A percentile compares a stretch with the other conserved stretches of the same genome.
These are phyloP conservation scores for Spinibarbus caldwelli DNA, from an alignment of 2,797 vertebrate species.

Conservation along the genomic window DNA sequence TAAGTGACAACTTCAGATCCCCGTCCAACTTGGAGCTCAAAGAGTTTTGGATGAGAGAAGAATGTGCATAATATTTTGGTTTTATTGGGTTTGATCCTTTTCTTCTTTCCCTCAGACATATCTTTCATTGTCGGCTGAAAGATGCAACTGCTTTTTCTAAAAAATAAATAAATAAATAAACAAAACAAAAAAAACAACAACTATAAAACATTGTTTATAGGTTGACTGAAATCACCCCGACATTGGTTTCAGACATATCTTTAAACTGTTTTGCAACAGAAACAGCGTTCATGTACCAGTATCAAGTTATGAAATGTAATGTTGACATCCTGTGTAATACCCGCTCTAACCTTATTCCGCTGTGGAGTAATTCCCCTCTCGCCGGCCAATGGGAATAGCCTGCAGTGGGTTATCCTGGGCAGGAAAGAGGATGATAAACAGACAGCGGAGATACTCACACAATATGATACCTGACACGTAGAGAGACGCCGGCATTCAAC, in stretches of 20 bases:
- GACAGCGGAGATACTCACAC: slow-evolving; percentile 14
- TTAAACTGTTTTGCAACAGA: not conserved
- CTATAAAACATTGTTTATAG: not conserved
- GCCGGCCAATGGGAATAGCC: slow-evolving; percentile 11
- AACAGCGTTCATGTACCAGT: not conserved
- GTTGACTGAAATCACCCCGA: not conserved
- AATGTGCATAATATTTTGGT: not conserved
- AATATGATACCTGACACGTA: slow-evolving; percentile 6
- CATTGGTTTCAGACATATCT: not conserved
- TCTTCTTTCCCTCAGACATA: not conserved
- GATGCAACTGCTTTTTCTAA: not conserved
- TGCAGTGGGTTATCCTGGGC: slow-evolving; percentile 6
- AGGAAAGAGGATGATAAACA: slow-evolving; percentile 24
- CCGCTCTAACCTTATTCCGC: not conserved
- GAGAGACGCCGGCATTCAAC: slow-evolving; percentile 7
- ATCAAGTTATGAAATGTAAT: slow-evolving; percentile 2
- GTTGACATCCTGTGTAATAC: slow-evolving; percentile 12
- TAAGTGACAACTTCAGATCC: not conserved
- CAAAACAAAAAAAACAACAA: accelerated
- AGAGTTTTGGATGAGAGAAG: not conserved
- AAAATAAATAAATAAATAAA: no score
- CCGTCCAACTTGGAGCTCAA: not conserved
- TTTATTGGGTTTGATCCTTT: not conserved
- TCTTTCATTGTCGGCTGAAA: not conserved
- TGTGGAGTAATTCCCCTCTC: slow-evolving; percentile 22